A percentile compares a stretch with the other conserved stretches of the same genome.
These are phyloP conservation scores for Plutomurus gul DNA, from an alignment of 1,140 invertebrate species.

Conservation along the genomic window DNA sequence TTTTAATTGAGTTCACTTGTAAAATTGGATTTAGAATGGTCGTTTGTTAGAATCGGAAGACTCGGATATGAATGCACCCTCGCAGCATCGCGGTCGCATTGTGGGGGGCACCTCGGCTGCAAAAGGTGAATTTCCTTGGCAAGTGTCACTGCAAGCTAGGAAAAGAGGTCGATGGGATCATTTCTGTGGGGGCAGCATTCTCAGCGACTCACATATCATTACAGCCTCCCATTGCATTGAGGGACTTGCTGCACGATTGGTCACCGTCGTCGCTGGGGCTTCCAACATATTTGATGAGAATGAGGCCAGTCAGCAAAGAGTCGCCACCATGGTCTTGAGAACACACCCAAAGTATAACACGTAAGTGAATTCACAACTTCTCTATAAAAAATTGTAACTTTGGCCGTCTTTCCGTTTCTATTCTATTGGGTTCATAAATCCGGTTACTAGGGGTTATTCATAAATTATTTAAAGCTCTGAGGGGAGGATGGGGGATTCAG, in stretches of 20 bases:
- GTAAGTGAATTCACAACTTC: too few species aligned
- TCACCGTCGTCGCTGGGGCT: constrained; percentile 21
- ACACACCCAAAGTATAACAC: not conserved
- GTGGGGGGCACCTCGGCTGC: constrained; percentile 7
- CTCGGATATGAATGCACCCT: too few species aligned
- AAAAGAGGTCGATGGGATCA: not conserved
- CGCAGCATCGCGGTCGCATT: too few species aligned
- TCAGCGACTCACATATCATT: not conserved
- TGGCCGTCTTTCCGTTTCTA: too few species aligned
- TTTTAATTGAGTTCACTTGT: too few species aligned
- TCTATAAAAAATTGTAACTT: not conserved
- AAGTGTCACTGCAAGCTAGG: not conserved
- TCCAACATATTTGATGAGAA: not conserved
- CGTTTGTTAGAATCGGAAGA: too few species aligned
- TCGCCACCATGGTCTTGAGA: not conserved
- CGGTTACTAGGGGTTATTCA: too few species aligned
- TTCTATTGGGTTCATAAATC: too few species aligned
- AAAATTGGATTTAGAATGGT: too few species aligned
- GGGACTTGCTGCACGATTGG: not conserved
- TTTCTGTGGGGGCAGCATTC: not conserved
- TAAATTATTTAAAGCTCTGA: too few species aligned
- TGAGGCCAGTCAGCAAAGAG: not conserved
- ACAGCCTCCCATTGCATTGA: constrained; percentile 32
- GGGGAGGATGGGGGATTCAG: too few species aligned
- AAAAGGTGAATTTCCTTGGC: constrained; percentile 32